These are phyloP conservation scores for Bombus breviceps DNA, from an alignment of 1,140 invertebrate species.

Conservation along the genomic window DNA sequence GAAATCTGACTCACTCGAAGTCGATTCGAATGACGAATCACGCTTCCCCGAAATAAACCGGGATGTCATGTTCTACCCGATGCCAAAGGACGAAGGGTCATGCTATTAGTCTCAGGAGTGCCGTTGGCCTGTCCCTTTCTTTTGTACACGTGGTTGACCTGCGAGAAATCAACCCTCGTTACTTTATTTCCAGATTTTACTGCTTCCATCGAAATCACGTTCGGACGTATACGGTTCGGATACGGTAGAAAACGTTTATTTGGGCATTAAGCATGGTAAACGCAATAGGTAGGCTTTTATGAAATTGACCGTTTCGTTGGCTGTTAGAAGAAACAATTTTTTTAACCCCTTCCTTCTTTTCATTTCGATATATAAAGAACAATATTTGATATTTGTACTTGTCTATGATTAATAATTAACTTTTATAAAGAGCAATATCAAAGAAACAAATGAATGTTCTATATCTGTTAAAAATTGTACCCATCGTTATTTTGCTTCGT, in stretches of 20 bases:
- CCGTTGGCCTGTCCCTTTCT: background rate
- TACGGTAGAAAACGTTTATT: background rate
- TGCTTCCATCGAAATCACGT: background rate
- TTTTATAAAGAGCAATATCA: no score
- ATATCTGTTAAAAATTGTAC: no score
- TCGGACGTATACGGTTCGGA: background rate
- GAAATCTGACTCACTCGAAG: slow-evolving; percentile 13
- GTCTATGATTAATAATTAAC: no score
- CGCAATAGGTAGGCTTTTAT: background rate
- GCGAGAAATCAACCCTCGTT: background rate
- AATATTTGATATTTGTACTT: no score
- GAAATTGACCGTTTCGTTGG: background rate
- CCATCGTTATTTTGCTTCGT: no score
- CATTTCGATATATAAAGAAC: no score
- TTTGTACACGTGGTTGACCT: slow-evolving; percentile 23
- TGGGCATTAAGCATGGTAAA: background rate
- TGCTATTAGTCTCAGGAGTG: background rate
- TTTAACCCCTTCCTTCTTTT: no score
- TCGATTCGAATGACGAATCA: slow-evolving; percentile 23
- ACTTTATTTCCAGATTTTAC: background rate
- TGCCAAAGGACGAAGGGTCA: background rate
- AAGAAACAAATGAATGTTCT: no score
- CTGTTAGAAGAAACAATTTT: no score
- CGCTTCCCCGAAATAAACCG: slow-evolving; percentile 6
- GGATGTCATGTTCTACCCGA: background rate